Evolutionary conservation across 2,888 invertebrate genomes (phyloP).

Genomic region (Craniophora ligustri): DNA sequence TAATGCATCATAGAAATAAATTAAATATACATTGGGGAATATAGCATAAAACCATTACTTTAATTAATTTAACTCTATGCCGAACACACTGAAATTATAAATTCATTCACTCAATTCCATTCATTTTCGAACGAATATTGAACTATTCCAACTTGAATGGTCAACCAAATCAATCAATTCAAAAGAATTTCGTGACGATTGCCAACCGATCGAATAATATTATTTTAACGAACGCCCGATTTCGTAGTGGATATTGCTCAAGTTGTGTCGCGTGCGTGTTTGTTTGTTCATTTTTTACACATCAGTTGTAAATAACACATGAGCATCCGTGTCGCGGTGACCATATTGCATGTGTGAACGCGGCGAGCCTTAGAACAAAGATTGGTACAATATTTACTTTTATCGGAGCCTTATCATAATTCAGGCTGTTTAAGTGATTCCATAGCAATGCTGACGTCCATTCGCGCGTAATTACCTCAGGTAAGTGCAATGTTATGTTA

Average conservation of each 20-base stretch:
- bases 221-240: conserved; percentile 59
- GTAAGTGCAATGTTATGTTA: conserved; percentile 66
- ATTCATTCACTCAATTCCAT: conserved; percentile 27
- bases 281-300: conserved; percentile 59
- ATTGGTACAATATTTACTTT: conserved; percentile 69
- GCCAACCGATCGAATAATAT: conserved; percentile 67
- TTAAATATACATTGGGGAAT: too few species aligned
- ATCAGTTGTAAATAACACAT: conserved; percentile 58
- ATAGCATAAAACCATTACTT: too few species aligned
- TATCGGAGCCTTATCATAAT: conserved; percentile 71
- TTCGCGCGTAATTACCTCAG: conserved; percentile 65
- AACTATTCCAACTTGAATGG: conserved; percentile 29
- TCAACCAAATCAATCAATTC: conserved; percentile 69
- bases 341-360: conserved; percentile 67
- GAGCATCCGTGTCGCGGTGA: conserved; percentile 65
- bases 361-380: conserved; percentile 64
- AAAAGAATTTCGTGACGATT: conserved; percentile 68
- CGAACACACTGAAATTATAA: conserved; percentile 19
- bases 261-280: conserved; percentile 59
- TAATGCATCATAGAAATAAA: too few species aligned
- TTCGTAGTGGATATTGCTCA: conserved; percentile 59
- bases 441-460: conserved; percentile 66
- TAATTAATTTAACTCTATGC: neutral
- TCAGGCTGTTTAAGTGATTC: conserved; percentile 68
- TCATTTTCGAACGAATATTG: conserved; percentile 25